Evolutionary conservation across 2,888 invertebrate genomes (phyloP), one percentile per base, ranked within the genome.

Genomic region (Philhelius pedissequus): DNA sequence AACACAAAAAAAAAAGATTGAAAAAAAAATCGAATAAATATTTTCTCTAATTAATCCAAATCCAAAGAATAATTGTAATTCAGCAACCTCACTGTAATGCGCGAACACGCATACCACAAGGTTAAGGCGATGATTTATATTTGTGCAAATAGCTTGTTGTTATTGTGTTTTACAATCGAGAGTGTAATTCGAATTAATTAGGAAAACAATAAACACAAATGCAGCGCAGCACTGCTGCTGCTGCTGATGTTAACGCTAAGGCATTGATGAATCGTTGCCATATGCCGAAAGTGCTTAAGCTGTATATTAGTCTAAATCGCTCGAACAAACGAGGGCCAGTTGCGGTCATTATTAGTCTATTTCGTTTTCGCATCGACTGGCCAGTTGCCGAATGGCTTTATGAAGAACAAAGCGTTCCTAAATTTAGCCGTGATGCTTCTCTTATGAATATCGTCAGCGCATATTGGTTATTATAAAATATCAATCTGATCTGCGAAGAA

Each of bases 61-160:
- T 75, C 69, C 56, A 82, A 82, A 82, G 66, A 71, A 52, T n/a
- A 52, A 56, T 38, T 75, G 27, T 54, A 43, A 58, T 60, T 48
- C 56, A 58, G 13, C 50, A 48, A 58, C 40, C 50, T 20, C 9
- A 64, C 15, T 22, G 71, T 50, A 45, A 40, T 40, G 50, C 38
- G 68, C 40, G 48, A 74, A 52, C 69, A 70, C 78, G 30, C 69
- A 74, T 48, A 20, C 32, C 15, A 27, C 80, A 84, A 84, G 84
- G 84, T 84, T 84, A 84, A 80, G 80, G 84, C 76, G 80, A 76
- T 84, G 80, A 84, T 84, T 84, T 75, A 80, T 64, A 74, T 70
- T 74, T 48, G 35, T n/a, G 64, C 74, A 60, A 69, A 68, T 56
- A 68, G 66, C 45, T 58, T 64, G 48, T 48, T 35, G 58, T 71